phyloP scores from a whole-genome alignment of 2,113 vertebrate species.

The Mungos mungo region DNA sequence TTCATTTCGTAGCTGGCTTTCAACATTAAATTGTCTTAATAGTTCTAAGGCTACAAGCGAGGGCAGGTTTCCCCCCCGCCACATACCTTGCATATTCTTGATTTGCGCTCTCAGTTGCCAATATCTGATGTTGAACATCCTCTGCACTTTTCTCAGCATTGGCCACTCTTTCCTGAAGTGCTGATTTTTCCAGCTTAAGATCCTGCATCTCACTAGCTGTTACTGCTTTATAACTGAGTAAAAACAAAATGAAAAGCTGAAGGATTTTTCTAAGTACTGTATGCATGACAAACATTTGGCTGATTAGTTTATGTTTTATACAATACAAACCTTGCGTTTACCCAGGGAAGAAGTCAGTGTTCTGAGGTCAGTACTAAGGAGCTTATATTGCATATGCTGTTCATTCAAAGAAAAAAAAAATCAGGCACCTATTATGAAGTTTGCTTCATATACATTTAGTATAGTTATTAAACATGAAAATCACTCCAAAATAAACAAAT shows the following conservation, averaged over 20 bases:
- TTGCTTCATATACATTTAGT: not conserved
- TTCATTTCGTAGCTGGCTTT: not conserved
- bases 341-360: not conserved
- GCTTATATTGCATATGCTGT: not conserved
- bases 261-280: not conserved
- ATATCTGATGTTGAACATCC: slow-evolving; percentile 80
- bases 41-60: not conserved
- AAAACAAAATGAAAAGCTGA: slow-evolving; percentile 11
- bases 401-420: not conserved
- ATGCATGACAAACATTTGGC: not conserved
- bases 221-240: slow-evolving; percentile 84
- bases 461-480: not conserved
- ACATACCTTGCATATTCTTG: slow-evolving; percentile 88
- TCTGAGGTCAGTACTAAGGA: not conserved
- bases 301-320: not conserved
- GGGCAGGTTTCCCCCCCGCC: not conserved
- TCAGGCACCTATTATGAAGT: not conserved
- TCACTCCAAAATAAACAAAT: not conserved
- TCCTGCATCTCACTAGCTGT: slow-evolving; percentile 77
- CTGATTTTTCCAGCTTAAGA: slow-evolving; percentile 76
- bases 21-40: not conserved
- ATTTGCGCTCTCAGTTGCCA: slow-evolving; percentile 80
- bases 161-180: slow-evolving; percentile 83
- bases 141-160: slow-evolving; percentile 78
- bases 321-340: not conserved